Base-by-base conservation (phyloP, 2,113 vertebrate genomes). In the Lampris incognitus region DNA sequence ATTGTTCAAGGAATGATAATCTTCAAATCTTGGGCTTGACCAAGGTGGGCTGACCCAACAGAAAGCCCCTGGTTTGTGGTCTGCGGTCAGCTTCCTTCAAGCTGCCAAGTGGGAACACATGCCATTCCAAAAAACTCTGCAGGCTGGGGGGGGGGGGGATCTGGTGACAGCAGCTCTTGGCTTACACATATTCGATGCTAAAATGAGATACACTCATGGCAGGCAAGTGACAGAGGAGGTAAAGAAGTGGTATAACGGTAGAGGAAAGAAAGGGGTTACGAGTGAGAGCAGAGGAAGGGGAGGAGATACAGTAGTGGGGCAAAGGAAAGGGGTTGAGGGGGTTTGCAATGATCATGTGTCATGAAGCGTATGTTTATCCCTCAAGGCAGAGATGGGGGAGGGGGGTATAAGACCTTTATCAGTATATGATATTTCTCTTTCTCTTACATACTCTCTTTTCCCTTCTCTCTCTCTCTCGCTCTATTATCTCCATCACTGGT, bases 101-200 rank as follows among this genome's bases (percentile, higher is more conserved):
- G 84, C 69, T 84, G 90, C 81, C 87, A 84, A 87, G 79, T 82
- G 81, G 79, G 88, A 87, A 77, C 86, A 83, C 85, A 92, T 92
- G 85, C 89, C 88, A 89, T 92, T 89, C 90, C 82, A 40, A 9
- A 79, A 78, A 86, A 83, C 84, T 68, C 79, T 79, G 78, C 46
- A 24, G 24, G 24, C 24, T 24, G 24, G 42, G 87, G 71, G 73
- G 71, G 41, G 11, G 44, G 48, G 89, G 76, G 89, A 89, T 92
- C 93, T 92, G 89, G 87, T 94, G 92, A 93, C 93, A 89, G 86
- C 42, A 49, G 76, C 83, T 87, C 91, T 94, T 91, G 87, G 72
- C 74, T 89, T 91, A 81, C 84, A 87, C 84, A 91, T 79, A 84
- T 85, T 81, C 77, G 66, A 74, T 84, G 82, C 92, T 94, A 93